A percentile compares a stretch with the other conserved stretches of the same genome.
phyloP scores from a whole-genome alignment of 2,888 invertebrate genomes.

The Rutpela maculata region DNA sequence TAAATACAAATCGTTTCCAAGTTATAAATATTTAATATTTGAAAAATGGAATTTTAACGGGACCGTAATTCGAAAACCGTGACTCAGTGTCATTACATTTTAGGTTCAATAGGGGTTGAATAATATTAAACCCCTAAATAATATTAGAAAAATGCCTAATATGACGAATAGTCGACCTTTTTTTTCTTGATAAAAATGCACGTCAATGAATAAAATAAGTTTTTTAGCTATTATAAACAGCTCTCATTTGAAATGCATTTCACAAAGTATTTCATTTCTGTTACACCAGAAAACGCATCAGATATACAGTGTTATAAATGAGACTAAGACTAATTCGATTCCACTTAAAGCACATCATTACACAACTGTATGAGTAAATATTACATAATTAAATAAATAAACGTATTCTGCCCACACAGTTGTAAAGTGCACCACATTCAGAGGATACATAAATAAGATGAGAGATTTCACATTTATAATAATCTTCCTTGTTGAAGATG shows the following conservation, averaged over 20 bases:
- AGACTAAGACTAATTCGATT: slow-evolving; percentile 1
- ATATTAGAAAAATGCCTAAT: no score
- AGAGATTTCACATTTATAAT: neutral
- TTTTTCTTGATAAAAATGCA: no score
- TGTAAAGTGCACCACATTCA: neutral
- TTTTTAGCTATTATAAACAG: no score
- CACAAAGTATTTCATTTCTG: neutral
- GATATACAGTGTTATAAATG: neutral
- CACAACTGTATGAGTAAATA: slow-evolving; percentile 5
- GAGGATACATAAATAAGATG: neutral
- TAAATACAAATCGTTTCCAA: no score
- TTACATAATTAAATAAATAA: slow-evolving; percentile 20
- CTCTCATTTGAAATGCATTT: neutral
- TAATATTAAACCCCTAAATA: no score
- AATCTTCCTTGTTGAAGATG: slow-evolving; percentile 4
- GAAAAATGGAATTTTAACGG: no score
- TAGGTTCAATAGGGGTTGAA: no score
- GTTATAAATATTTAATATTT: no score
- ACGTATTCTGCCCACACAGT: slow-evolving; percentile 2
- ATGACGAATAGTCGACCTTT: no score
- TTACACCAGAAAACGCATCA: neutral
- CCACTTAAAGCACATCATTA: neutral
- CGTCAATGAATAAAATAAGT: no score
- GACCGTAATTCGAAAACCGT: no score
- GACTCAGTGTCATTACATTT: no score